These are phyloP conservation scores for Rhamphomyia laevipes DNA, from an alignment of 2,888 invertebrate species.

Conservation along the genomic window DNA sequence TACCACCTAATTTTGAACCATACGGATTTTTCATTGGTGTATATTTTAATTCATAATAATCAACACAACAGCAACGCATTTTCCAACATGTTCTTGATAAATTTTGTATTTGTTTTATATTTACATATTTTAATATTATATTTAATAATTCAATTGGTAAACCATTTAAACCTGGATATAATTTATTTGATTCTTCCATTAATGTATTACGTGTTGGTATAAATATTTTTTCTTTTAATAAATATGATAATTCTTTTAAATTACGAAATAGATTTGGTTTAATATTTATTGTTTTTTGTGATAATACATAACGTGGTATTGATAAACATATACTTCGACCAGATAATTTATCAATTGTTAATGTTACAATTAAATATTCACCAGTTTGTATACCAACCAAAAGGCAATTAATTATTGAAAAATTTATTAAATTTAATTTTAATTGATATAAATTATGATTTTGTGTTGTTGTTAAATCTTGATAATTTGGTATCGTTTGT, in stretches of 20 bases:
- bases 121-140: slow-evolving; percentile 22
- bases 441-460: slow-evolving; percentile 4
- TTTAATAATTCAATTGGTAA: slow-evolving; percentile 28
- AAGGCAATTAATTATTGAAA: slow-evolving; percentile 10
- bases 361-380: slow-evolving; percentile 27
- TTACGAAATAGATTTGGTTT: slow-evolving; percentile 25
- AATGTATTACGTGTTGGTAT: slow-evolving; percentile 45
- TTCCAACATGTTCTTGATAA: slow-evolving; percentile 10
- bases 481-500: background rate
- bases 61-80: slow-evolving; percentile 4
- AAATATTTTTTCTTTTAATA: slow-evolving; percentile 43
- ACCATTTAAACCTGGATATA: slow-evolving; percentile 34
- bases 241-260: slow-evolving; percentile 39
- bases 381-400: slow-evolving; percentile 27
- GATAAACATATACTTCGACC: slow-evolving; percentile 30
- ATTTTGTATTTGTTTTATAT: slow-evolving; percentile 2
- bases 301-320: slow-evolving; percentile 29
- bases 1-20: background rate
- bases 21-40: background rate
- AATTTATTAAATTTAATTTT: slow-evolving; percentile 3
- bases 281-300: slow-evolving; percentile 20
- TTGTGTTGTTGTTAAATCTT: background rate
- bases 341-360: slow-evolving; percentile 21
- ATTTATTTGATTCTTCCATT: slow-evolving; percentile 29
- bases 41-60: slow-evolving; percentile 2